Conservation (phyloP, 30 jellyfish, hydroid and myxozoan species). For the Aurelia aurita region DNA sequence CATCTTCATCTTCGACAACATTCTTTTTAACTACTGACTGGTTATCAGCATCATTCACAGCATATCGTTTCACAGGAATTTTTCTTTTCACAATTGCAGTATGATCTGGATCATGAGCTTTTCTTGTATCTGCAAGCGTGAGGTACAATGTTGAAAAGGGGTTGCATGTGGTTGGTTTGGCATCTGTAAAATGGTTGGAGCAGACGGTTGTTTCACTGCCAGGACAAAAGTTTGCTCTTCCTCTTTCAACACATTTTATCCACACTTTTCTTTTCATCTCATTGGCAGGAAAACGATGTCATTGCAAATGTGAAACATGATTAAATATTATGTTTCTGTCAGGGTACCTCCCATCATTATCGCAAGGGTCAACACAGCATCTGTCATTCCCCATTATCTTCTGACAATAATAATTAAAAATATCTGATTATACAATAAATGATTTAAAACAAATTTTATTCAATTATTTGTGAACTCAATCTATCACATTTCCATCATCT, state of each 20-base stretch:
- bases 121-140: slow-evolving; percentile 37
- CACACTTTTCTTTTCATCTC: slow-evolving; percentile 17
- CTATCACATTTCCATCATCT: too few species aligned
- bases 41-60: slow-evolving; percentile 13
- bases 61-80: slow-evolving; percentile 25
- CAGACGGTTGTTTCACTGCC: slow-evolving; percentile 18
- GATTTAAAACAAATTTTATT: neutral
- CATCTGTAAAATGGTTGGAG: slow-evolving; percentile 59
- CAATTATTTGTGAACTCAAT: too few species aligned
- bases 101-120: slow-evolving; percentile 12
- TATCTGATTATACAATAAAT: neutral
- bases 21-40: slow-evolving; percentile 28
- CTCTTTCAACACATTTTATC: slow-evolving; percentile 39
- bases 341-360: slow-evolving; percentile 59
- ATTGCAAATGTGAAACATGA: slow-evolving; percentile 35
- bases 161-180: slow-evolving; percentile 48
- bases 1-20: neutral
- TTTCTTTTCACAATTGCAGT: slow-evolving; percentile 16
- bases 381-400: slow-evolving; percentile 44
- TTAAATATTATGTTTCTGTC: slow-evolving; percentile 6
- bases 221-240: slow-evolving; percentile 48
- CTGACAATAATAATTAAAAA: neutral
- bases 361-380: slow-evolving; percentile 60
- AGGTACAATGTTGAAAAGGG: slow-evolving; percentile 37
- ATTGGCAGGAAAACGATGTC: slow-evolving; percentile 30